Percentiles rank a stretch among this genome's conserved stretches.
Evolutionary conservation across 2,888 invertebrate species (phyloP).

Genomic region (Coenonympha arcania): DNA sequence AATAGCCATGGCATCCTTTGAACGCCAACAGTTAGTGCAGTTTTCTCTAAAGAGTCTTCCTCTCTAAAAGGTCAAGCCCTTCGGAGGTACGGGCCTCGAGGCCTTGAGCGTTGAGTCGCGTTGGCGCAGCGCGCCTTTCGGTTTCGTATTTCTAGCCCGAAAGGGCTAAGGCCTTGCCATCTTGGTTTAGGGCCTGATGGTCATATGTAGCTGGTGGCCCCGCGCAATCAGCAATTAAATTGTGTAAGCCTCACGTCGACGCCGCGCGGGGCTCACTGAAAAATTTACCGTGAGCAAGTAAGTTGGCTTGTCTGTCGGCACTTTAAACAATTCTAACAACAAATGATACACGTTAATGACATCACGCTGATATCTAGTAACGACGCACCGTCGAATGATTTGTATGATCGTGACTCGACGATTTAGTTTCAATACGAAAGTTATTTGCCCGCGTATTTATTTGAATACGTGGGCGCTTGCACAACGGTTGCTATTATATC

Average conservation of each 20-base stretch:
- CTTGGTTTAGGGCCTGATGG: no score
- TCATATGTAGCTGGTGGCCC: no score
- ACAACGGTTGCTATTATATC: conserved; percentile 51
- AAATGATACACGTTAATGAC: conserved; percentile 34
- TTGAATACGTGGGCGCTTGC: conserved; percentile 69
- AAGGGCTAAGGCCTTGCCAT: no score
- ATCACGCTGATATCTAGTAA: conserved; percentile 30
- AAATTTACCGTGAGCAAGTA: neutral
- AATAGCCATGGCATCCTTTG: no score
- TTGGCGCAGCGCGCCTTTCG: neutral
- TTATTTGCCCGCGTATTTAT: conserved; percentile 66
- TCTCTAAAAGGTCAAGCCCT: no score
- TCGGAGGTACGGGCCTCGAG: no score
- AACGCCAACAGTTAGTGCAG: no score
- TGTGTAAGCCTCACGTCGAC: neutral
- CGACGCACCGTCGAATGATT: conserved; percentile 38
- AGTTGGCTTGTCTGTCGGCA: neutral
- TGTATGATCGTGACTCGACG: conserved; percentile 63
- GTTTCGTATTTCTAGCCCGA: no score
- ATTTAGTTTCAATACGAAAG: conserved; percentile 69
- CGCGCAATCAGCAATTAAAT: no score
- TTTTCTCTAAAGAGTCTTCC: no score
- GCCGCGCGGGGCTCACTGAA: neutral
- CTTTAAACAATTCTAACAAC: conserved; percentile 20
- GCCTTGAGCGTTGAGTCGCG: no score